These are phyloP conservation scores for Altica lythri DNA, from an alignment of 2,888 invertebrate genomes.

Conservation along the genomic window DNA sequence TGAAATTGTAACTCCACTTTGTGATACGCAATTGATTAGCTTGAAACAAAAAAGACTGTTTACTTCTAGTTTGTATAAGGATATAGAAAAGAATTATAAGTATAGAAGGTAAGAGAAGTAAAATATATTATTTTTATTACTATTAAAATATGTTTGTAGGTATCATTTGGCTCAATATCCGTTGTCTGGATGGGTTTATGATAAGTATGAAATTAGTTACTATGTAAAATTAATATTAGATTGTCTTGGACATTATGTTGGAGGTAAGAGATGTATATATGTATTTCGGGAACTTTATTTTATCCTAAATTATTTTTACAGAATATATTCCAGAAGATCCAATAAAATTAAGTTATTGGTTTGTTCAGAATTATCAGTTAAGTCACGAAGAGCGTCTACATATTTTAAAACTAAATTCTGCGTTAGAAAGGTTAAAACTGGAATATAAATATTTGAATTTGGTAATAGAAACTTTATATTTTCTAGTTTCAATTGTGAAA, in stretches of 20 bases:
- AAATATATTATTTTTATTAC: not conserved
- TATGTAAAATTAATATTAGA: conserved; percentile 48
- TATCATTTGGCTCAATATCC: conserved; percentile 53
- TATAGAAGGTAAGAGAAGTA: conserved; percentile 48
- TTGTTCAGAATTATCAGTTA: conserved; percentile 75
- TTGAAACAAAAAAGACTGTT: conserved; percentile 57
- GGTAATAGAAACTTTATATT: conserved; percentile 47
- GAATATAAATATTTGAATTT: conserved; percentile 60
- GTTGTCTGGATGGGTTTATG: conserved; percentile 52
- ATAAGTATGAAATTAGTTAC: conserved; percentile 51
- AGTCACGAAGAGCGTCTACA: conserved; percentile 66
- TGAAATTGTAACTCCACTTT: conserved; percentile 62
- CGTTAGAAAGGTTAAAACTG: conserved; percentile 68
- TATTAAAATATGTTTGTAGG: conserved; percentile 32
- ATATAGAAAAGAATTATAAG: conserved; percentile 47
- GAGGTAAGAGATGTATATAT: too few species aligned
- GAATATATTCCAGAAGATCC: conserved; percentile 69
- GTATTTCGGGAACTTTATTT: not conserved
- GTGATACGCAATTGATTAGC: conserved; percentile 57
- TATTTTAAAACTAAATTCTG: conserved; percentile 69
- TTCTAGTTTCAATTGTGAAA: not conserved
- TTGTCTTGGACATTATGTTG: conserved; percentile 45
- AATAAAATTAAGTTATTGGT: conserved; percentile 77
- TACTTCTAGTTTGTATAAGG: conserved; percentile 42
- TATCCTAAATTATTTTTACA: conserved; percentile 3